Conservation (phyloP, 2,113 vertebrate genomes). For the Equus przewalskii region DNA sequence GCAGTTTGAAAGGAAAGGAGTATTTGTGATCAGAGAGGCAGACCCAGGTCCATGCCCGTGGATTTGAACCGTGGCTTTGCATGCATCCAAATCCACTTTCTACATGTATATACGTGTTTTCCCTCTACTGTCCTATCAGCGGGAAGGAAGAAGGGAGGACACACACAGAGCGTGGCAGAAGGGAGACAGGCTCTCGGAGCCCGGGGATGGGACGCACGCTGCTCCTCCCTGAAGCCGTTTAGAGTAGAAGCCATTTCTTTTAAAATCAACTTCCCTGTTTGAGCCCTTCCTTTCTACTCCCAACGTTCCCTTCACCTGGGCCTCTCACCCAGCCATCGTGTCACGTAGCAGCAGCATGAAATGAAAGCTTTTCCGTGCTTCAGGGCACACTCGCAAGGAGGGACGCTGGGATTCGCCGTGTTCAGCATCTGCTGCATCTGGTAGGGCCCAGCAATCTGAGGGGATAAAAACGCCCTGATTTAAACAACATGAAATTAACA, state of each 20-base stretch:
- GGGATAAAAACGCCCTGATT: neutral
- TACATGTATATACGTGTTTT: rapidly evolving
- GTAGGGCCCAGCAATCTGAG: neutral
- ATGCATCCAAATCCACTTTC: neutral
- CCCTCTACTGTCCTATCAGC: neutral
- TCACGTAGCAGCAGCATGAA: neutral
- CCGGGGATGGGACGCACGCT: too few species aligned
- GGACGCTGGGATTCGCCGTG: neutral
- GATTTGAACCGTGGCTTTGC: neutral
- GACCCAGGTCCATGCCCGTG: rapidly evolving
- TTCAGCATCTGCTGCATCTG: too few species aligned
- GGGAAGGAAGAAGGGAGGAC: neutral
- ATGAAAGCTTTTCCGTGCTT: neutral
- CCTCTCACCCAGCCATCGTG: neutral
- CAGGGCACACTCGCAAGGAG: neutral
- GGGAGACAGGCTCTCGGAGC: neutral
- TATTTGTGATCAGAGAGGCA: neutral
- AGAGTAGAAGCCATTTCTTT: neutral
- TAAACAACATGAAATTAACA: neutral
- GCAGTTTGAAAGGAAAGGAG: neutral
- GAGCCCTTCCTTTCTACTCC: neutral
- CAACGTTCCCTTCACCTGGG: neutral
- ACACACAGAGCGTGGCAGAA: neutral
- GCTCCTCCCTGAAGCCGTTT: neutral
- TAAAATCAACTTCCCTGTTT: neutral